Evolutionary conservation across 2,888 invertebrate genomes (phyloP), one percentile per base, ranked within the genome.

Genomic region (Mesoligia furuncula): DNA sequence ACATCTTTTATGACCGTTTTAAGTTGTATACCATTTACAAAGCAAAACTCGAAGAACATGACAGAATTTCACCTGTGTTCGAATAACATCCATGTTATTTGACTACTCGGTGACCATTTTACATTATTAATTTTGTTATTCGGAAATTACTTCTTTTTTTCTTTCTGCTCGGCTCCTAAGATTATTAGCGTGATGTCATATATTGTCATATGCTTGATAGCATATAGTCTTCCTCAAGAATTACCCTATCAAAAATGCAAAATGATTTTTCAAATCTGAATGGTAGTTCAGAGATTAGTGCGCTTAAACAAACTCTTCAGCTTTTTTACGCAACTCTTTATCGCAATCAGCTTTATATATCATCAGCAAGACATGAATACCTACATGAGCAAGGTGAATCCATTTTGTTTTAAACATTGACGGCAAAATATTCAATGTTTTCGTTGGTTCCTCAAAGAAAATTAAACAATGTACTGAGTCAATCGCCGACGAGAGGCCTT

Each of bases 341-440:
- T 13, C n/a, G n/a, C n/a, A n/a, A n/a, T n/a, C n/a, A n/a, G n/a
- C n/a, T n/a, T n/a, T n/a, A n/a, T n/a, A n/a, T n/a, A n/a, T 24
- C 48, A 24, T 48, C 48, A 48, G 2, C 51, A 36, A 24, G 8
- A 24, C 15, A 31, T 13, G 54, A 54, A 54, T 51, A 13, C 3
- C 27, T 36, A 68, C 27, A 31, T 70, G 31, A 59, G n/a, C n/a
- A 36, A 27, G 7, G 27, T 17, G 2, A 71, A 71, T 48, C 31
- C n/a, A 36, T 67, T 67, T 77, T 77, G 77, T 77, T 77, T 54
- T 76, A 62, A 67, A 76, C 27, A 54, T 64, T 15, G 20, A n/a
- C 20, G 17, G n/a, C n/a, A 17, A 36, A 51, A 31, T 68, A 51
- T 51, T 24, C 15, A 36, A 54, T 69, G 54, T 54, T 69, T 69